These are phyloP conservation scores for Gadopsis bispinosus DNA, from an alignment of 2,797 vertebrate genomes.

Conservation along the genomic window DNA sequence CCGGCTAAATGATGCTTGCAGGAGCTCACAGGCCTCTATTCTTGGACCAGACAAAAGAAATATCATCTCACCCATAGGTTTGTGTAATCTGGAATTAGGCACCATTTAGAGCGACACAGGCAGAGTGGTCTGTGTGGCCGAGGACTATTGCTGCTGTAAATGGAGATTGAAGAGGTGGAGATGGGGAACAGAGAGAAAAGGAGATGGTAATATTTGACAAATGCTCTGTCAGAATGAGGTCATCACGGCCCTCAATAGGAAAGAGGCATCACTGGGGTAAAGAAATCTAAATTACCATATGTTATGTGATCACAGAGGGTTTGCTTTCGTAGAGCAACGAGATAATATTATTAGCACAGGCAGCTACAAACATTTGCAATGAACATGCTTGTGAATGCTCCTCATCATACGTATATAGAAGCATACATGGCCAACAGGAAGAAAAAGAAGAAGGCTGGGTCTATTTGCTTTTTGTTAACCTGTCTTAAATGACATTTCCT, in stretches of 20 bases:
- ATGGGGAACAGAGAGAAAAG: slow-evolving; percentile 39
- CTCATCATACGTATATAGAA: not conserved
- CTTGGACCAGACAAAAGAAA: slow-evolving; percentile 77
- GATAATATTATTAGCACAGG: not conserved
- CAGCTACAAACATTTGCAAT: not conserved
- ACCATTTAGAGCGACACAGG: slow-evolving; percentile 67
- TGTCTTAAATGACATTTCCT: not conserved
- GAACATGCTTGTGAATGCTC: no score
- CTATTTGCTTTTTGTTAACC: not conserved
- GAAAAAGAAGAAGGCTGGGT: not conserved
- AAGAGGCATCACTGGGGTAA: not conserved
- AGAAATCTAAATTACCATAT: not conserved
- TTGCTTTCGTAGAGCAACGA: not conserved
- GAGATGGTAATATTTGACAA: slow-evolving; percentile 58
- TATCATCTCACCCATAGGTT: slow-evolving; percentile 78
- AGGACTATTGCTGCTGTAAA: slow-evolving; percentile 59
- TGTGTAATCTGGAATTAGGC: slow-evolving; percentile 79
- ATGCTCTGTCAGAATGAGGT: slow-evolving; percentile 27
- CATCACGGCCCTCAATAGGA: slow-evolving; percentile 7
- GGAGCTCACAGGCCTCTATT: slow-evolving; percentile 74
- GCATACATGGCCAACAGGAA: not conserved
- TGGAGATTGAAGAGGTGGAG: slow-evolving; percentile 59
- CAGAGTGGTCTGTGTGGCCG: slow-evolving; percentile 53
- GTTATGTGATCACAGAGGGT: not conserved
- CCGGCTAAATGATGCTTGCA: slow-evolving; percentile 80